A percentile compares a stretch with the other conserved stretches of the same genome.
These are phyloP conservation scores for Ceratitis capitata DNA, from an alignment of 1,140 invertebrate genomes.

Conservation along the genomic window DNA sequence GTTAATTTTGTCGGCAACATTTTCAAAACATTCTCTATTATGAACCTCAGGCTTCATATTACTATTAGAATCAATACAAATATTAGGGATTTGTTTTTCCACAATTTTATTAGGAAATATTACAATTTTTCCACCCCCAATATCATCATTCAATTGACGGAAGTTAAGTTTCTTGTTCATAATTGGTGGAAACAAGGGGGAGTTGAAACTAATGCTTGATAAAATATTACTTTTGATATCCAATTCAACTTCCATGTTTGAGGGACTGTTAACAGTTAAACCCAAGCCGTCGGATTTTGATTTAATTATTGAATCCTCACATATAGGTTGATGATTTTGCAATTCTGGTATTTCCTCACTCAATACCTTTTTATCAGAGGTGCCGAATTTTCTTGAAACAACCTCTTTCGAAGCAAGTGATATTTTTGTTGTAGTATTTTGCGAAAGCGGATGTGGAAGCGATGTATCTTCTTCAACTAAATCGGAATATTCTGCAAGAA, in stretches of 20 bases:
- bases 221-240: not conserved
- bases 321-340: not conserved
- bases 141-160: conserved; percentile 40
- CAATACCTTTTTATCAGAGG: not conserved
- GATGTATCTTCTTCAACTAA: not conserved
- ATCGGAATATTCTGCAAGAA: no score
- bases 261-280: not conserved
- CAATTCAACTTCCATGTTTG: not conserved
- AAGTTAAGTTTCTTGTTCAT: conserved; percentile 15
- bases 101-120: conserved; percentile 33
- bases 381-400: not conserved
- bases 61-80: not conserved
- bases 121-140: conserved; percentile 38
- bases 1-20: not conserved
- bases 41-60: not conserved
- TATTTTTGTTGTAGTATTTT: not conserved
- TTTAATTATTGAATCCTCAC: not conserved
- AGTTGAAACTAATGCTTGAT: not conserved
- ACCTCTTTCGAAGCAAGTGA: not conserved
- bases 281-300: no score
- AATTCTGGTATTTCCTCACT: not conserved
- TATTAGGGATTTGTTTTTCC: not conserved
- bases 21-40: not conserved
- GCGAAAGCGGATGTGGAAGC: no score
- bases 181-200: conserved; percentile 2